Evolutionary conservation across 2,113 vertebrate species (phyloP).

Genomic region (Eurypyga helias): DNA sequence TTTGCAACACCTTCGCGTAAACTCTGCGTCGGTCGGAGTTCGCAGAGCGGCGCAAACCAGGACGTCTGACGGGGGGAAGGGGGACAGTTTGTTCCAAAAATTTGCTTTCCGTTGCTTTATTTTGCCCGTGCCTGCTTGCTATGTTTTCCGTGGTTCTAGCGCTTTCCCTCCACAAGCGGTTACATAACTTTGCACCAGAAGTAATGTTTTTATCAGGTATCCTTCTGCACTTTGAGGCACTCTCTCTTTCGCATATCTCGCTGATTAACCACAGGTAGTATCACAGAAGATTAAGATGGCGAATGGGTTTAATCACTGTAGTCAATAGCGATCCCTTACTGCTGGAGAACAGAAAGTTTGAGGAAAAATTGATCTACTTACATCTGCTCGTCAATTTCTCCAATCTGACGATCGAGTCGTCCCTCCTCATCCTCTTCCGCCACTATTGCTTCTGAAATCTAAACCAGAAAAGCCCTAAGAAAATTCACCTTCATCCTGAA

Average conservation of each 20-base stretch:
- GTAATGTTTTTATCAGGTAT: neutral
- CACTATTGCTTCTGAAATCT: conserved; percentile 95
- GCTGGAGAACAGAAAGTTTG: conserved; percentile 33
- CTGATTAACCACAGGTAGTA: neutral
- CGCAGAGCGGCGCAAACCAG: neutral
- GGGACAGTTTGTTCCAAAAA: neutral
- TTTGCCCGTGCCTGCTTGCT: neutral
- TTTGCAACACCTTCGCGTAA: neutral
- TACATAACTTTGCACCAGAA: neutral
- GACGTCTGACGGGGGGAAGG: neutral
- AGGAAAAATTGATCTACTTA: conserved; percentile 71
- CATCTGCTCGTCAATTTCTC: conserved; percentile 97
- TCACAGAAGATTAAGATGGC: neutral
- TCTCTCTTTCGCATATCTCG: neutral
- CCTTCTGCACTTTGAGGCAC: neutral
- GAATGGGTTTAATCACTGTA: neutral
- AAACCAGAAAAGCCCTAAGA: conserved; percentile 21
- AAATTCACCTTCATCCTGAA: conserved; percentile 29
- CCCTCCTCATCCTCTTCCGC: conserved; percentile 97
- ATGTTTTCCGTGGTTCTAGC: neutral
- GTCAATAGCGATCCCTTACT: neutral
- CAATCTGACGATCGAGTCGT: conserved; percentile 93
- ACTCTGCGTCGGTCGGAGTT: neutral
- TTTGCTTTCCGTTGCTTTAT: neutral
- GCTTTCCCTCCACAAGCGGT: neutral